A percentile compares a stretch with the other conserved stretches of the same genome.
Conservation (phyloP, 2,797 vertebrate species). For the Enteromius treurensis region DNA sequence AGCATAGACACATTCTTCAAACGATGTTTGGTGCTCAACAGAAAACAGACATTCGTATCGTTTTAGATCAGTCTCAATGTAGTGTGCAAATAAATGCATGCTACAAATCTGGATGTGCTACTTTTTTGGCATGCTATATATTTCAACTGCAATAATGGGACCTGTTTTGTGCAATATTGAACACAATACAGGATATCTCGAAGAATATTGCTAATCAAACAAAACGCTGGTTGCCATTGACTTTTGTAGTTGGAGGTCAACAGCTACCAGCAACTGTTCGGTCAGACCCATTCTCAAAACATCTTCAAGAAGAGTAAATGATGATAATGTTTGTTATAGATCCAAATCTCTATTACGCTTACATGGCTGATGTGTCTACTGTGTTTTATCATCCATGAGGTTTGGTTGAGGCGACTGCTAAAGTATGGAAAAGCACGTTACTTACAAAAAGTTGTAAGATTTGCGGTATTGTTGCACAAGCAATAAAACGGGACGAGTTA, state of each 20-base stretch:
- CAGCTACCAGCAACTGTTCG: neutral
- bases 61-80: neutral
- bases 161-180: neutral
- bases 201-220: neutral
- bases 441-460: neutral
- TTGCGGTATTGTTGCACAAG: neutral
- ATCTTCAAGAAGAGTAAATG: neutral
- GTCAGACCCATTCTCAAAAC: neutral
- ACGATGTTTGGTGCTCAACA: neutral
- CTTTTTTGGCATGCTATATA: neutral
- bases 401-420: neutral
- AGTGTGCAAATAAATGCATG: neutral
- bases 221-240: neutral
- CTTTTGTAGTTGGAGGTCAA: neutral
- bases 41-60: neutral
- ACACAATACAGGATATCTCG: neutral
- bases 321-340: neutral
- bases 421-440: neutral
- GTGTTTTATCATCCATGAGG: neutral
- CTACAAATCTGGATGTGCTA: neutral
- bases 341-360: neutral
- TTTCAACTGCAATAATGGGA: neutral
- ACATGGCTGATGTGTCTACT: neutral
- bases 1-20: neutral
- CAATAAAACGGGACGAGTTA: neutral